A percentile compares a stretch with the other conserved stretches of the same genome.
Evolutionary conservation across 30 jellyfish, hydroid and myxozoan species (phyloP).

Genomic region (Aurelia coerulea): DNA sequence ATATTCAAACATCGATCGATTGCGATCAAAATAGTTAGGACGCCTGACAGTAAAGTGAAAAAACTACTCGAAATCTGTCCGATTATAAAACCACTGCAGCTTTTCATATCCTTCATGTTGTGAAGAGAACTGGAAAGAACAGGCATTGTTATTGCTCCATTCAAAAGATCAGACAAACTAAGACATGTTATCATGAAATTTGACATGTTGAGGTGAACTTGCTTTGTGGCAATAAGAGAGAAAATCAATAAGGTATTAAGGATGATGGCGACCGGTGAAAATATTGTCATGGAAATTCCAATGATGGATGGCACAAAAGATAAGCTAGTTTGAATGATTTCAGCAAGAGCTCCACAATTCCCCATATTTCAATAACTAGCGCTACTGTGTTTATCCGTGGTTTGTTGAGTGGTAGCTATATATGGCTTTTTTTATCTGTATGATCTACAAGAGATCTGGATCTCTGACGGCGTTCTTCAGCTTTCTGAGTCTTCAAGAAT

Average conservation of each 20-base stretch:
- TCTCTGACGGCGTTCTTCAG: too few relatives aligned
- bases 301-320: too few relatives aligned
- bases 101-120: neutral
- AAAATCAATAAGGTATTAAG: neutral
- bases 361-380: too few relatives aligned
- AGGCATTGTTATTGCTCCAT: neutral
- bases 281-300: neutral
- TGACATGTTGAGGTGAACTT: neutral
- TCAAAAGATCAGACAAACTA: neutral
- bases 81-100: neutral
- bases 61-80: neutral
- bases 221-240: constrained; percentile 24
- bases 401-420: too few relatives aligned
- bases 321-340: too few relatives aligned
- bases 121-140: neutral
- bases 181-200: neutral
- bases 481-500: too few relatives aligned
- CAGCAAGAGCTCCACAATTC: too few relatives aligned
- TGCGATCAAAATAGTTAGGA: neutral
- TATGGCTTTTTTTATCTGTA: too few relatives aligned
- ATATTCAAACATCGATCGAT: constrained; percentile 6
- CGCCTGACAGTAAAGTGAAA: neutral
- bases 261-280: neutral
- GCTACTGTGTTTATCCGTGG: too few relatives aligned
- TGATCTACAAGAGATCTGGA: too few relatives aligned